These are phyloP conservation scores for pig (Sus scrofa) DNA, from an alignment of 2,113 vertebrate species.

Conservation along the genomic window T2T-Sscrofa CM000816.6:84557501-84558000, in stretches of 20 bases:
- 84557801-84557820: not conserved
- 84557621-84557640: not conserved
- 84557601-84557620: slow-evolving; percentile 9
- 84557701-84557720: not conserved
- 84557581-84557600: not conserved
- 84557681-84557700: not conserved
- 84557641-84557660: not conserved
- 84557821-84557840: no score
- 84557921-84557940: no score
- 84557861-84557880: no score
- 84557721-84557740: not conserved
- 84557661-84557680: not conserved
- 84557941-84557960: no score
- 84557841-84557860: no score
- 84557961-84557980: no score
- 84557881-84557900: no score
- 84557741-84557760: not conserved
- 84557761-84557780: not conserved
- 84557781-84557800: not conserved
- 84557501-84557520: not conserved
- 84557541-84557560: not conserved
- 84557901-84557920: no score
- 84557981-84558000: no score
- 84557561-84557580: not conserved
- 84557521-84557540: no score